A percentile compares a stretch with the other conserved stretches of the same genome.
phyloP scores from a whole-genome alignment of 2,797 vertebrate genomes.

The Cuniculus paca region DNA sequence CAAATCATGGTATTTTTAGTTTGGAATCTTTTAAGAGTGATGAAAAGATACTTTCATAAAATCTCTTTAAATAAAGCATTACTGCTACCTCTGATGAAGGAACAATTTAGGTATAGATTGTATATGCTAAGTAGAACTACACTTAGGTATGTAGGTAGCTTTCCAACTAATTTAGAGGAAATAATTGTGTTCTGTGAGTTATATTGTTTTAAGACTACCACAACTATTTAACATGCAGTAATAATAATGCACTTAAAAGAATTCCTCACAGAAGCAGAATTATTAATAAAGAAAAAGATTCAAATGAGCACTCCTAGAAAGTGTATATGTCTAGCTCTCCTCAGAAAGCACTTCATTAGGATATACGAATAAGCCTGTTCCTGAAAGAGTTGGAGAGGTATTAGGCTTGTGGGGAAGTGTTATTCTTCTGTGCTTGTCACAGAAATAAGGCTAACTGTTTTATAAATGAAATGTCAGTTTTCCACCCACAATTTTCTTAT shows the following conservation, averaged over 20 bases:
- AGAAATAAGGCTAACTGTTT: not conserved
- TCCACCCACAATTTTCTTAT: not conserved
- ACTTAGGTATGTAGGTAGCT: not conserved
- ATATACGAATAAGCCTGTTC: not conserved
- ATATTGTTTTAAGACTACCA: not conserved
- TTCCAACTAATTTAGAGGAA: not conserved
- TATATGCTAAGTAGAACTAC: not conserved
- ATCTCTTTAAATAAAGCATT: not conserved
- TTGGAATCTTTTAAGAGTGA: slow-evolving; percentile 57
- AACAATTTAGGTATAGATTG: not conserved
- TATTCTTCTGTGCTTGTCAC: not conserved
- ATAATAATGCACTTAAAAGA: not conserved
- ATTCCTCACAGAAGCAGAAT: not conserved
- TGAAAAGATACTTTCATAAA: slow-evolving; percentile 30
- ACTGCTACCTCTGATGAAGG: slow-evolving; percentile 8
- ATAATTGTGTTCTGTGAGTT: not conserved
- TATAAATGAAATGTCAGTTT: slow-evolving; percentile 19
- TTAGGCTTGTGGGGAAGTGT: not conserved
- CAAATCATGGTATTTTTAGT: slow-evolving; percentile 38
- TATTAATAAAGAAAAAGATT: not conserved
- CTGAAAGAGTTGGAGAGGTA: not conserved
- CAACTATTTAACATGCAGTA: slow-evolving; percentile 34
- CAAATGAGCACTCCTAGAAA: not conserved
- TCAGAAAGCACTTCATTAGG: not conserved
- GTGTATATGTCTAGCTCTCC: not conserved